phyloP scores from a whole-genome alignment of 2,797 vertebrate genomes.

The Phoeniculus purpureus region DNA sequence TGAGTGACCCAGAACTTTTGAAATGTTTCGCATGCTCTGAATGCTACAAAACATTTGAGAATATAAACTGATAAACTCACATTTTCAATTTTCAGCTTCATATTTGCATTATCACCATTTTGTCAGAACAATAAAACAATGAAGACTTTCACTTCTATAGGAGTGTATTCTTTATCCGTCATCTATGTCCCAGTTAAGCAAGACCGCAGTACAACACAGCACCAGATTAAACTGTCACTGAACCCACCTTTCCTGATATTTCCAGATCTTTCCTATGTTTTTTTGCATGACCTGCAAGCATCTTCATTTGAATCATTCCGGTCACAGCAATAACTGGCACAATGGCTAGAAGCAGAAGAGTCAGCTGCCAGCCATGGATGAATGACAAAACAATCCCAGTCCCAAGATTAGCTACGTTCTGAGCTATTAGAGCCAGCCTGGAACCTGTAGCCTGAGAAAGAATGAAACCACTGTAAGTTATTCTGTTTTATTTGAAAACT shows the following conservation, averaged over 20 bases:
- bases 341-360: slow-evolving; percentile 83
- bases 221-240: background rate
- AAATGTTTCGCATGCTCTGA: background rate
- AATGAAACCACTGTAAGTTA: background rate
- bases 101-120: background rate
- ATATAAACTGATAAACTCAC: background rate
- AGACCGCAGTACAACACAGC: background rate
- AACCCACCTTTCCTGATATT: slow-evolving; percentile 84
- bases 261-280: slow-evolving; percentile 88
- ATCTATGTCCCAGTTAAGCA: background rate
- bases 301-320: slow-evolving; percentile 83
- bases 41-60: background rate
- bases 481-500: background rate
- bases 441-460: slow-evolving; percentile 82
- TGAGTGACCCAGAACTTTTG: background rate
- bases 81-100: background rate
- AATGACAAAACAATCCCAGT: slow-evolving; percentile 84
- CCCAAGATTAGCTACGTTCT: slow-evolving; percentile 87
- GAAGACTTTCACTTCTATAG: background rate
- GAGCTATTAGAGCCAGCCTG: slow-evolving; percentile 83
- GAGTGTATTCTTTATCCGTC: background rate
- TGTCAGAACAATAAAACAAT: background rate
- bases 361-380: slow-evolving; percentile 88
- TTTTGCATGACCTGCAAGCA: slow-evolving; percentile 83
- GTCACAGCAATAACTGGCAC: slow-evolving; percentile 84